These are phyloP conservation scores for Copidosoma floridanum DNA, from an alignment of 1,140 invertebrate species.

Conservation along the genomic window DNA sequence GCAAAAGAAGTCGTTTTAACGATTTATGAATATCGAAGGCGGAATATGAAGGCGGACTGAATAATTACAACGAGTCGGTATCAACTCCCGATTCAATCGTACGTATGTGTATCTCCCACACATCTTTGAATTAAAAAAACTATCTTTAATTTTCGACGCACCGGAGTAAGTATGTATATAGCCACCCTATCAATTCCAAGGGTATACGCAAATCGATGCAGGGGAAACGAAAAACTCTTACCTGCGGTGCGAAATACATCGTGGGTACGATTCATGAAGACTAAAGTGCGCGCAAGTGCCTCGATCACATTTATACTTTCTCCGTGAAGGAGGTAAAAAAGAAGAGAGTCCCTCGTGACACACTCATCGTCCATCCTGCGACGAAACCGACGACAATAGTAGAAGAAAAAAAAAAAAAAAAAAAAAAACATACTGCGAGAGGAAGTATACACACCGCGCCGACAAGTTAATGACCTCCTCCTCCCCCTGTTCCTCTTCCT, in stretches of 20 bases:
- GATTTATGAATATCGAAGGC: no score
- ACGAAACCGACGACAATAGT: background rate
- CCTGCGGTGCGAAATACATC: slow-evolving; percentile 45
- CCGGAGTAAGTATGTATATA: no score
- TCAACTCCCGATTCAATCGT: no score
- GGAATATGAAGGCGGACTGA: no score
- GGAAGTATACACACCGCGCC: slow-evolving; percentile 24
- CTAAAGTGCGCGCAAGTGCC: slow-evolving; percentile 40
- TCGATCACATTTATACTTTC: slow-evolving; percentile 51
- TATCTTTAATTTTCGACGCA: no score
- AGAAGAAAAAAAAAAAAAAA: background rate
- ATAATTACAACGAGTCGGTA: no score
- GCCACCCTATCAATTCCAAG: no score
- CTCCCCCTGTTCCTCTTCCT: background rate
- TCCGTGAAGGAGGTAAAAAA: background rate
- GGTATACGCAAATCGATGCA: no score
- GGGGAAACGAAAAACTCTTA: slow-evolving; percentile 44
- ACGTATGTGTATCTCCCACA: no score
- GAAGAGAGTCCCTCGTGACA: background rate
- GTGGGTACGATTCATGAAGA: slow-evolving; percentile 41
- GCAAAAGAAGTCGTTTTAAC: no score
- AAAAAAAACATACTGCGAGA: background rate
- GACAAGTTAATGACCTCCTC: slow-evolving; percentile 25
- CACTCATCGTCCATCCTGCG: background rate
- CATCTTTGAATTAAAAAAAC: no score